These are phyloP conservation scores for Thecophora atra DNA, from an alignment of 2,888 invertebrate species.

Conservation along the genomic window DNA sequence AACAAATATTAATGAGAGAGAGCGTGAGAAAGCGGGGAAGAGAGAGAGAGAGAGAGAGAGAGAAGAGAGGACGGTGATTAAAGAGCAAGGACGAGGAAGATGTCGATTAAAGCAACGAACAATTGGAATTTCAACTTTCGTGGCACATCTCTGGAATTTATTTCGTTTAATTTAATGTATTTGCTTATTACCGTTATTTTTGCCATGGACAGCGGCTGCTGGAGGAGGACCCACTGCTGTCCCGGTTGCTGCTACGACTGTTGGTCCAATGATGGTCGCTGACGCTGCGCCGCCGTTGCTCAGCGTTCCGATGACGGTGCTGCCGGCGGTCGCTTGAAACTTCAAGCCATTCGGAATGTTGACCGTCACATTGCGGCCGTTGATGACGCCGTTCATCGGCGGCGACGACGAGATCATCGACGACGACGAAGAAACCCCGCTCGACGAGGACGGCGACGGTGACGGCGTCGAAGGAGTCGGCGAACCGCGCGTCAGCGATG, in stretches of 20 bases:
- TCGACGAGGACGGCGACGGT: constrained; percentile 63
- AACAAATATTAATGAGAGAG: constrained; percentile 28
- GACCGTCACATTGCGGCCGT: constrained; percentile 48
- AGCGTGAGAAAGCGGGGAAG: constrained; percentile 13
- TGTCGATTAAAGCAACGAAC: background rate
- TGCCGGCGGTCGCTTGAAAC: constrained; percentile 47
- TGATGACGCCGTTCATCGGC: constrained; percentile 53
- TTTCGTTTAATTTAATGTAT: background rate
- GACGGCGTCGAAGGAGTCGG: constrained; percentile 65
- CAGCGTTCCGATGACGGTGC: constrained; percentile 47
- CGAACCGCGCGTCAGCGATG: constrained; percentile 58
- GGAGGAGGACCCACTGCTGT: constrained; percentile 8
- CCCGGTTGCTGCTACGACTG: constrained; percentile 45
- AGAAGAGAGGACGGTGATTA: background rate
- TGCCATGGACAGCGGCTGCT: constrained; percentile 44
- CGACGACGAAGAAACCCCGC: constrained; percentile 62
- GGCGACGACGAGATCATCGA: constrained; percentile 59
- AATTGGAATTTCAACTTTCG: background rate
- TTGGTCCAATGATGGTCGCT: constrained; percentile 49
- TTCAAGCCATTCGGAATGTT: constrained; percentile 54
- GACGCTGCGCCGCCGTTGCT: constrained; percentile 49
- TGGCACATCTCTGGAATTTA: no score
- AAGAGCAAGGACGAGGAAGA: background rate
- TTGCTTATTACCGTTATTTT: constrained; percentile 52
- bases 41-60: background rate